A percentile compares a stretch with the other conserved stretches of the same genome.
phyloP scores from a whole-genome alignment of 2,797 vertebrate genomes.

The Sebastes nivosus region DNA sequence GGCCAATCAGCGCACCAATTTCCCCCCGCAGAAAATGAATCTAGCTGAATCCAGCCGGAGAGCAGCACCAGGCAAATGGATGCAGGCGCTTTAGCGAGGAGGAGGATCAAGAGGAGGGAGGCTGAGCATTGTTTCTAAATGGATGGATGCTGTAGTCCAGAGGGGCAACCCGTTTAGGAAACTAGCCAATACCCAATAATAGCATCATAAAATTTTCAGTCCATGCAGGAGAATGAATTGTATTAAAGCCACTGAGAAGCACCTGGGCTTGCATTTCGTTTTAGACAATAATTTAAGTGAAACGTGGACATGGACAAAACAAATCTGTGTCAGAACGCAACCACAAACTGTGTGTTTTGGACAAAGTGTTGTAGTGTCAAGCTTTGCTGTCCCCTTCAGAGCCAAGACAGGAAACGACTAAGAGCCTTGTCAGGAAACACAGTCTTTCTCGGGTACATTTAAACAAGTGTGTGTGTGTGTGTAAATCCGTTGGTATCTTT shows the following conservation, averaged over 20 bases:
- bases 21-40: constrained; percentile 78
- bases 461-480: constrained; percentile 52
- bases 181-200: constrained; percentile 68
- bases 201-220: constrained; percentile 69
- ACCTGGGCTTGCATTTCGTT: constrained; percentile 13
- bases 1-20: constrained; percentile 78
- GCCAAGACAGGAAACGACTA: constrained; percentile 34
- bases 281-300: not conserved
- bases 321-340: not conserved
- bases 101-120: constrained; percentile 51
- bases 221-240: constrained; percentile 49
- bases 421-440: constrained; percentile 50
- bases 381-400: not conserved
- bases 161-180: constrained; percentile 68
- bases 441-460: constrained; percentile 46
- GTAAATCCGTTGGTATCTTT: constrained; percentile 64
- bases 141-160: constrained; percentile 66
- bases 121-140: constrained; percentile 69
- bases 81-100: constrained; percentile 48
- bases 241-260: constrained; percentile 25
- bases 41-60: constrained; percentile 60
- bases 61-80: constrained; percentile 66
- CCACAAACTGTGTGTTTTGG: not conserved
- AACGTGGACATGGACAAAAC: not conserved
- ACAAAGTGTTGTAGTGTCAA: not conserved